Evolutionary conservation across 2,113 vertebrate species (phyloP), one percentile per base, ranked within the genome.

Genomic region (Riparia riparia): DNA sequence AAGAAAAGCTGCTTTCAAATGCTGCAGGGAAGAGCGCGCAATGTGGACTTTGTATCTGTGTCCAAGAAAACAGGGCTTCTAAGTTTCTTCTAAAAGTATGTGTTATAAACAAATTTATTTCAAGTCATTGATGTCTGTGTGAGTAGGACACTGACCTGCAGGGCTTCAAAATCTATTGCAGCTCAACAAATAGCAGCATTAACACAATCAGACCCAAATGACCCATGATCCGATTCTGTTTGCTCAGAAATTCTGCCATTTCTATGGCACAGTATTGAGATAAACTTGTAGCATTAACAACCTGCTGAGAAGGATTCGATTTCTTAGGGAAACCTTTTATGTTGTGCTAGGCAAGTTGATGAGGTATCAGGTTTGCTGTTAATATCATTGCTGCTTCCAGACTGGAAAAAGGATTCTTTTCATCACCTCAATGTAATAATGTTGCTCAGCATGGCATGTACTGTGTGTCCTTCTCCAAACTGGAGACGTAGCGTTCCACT

Each of bases 211-310:
- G 60, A 51, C 71, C 9, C 12, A 24, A 93, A 42, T 44, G 41
- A 76, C 53, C n/a, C 22, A 26, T 1, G 7, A 71, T 92, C 61
- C 1, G 1, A 39, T 53, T 32, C 34, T 54, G 3, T 66, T 53
- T 76, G 54, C 45, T 80, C 71, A 76, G 45, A 89, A 92, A 89
- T 76, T 56, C 76, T 9, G 6, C 9, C 50, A 4, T 50, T 82
- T 78, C 69, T 73, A 3, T 56, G n/a, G n/a, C 0, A 0, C 29
- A 7, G 17, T n/a, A 51, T n/a, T 49, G 57, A 87, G 61, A 63
- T 39, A 88, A 88, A 82, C 28, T 42, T 34, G 44, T 47, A 86
- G 66, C 15, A 39, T 39, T 39, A 74, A 65, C 26, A 92, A 49
- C n/a, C 44, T 71, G 24, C 20, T 73, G 45, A 44, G 68, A 42